Evolutionary conservation across 2,113 vertebrate species (phyloP).

Genomic region (Prolemur simus): DNA sequence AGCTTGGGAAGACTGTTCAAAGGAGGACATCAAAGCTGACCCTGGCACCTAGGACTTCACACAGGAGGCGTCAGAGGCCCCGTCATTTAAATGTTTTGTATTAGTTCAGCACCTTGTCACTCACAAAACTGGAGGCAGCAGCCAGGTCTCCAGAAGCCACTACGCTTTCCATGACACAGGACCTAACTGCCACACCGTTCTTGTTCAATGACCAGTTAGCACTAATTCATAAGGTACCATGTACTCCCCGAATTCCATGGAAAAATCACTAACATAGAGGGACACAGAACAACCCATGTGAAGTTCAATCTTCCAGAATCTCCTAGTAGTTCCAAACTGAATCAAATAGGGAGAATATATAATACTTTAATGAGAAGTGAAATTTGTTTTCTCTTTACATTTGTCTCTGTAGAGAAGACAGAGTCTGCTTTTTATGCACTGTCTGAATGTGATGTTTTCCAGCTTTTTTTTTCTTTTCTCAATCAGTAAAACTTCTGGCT

Average conservation of each 20-base stretch:
- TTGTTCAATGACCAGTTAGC: not conserved
- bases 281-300: not conserved
- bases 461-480: not conserved
- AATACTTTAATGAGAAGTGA: constrained; percentile 1
- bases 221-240: not conserved
- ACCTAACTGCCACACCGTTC: not conserved
- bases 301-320: not conserved
- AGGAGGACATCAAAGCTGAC: not conserved
- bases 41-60: not conserved
- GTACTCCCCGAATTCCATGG: not conserved
- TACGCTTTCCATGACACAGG: not conserved
- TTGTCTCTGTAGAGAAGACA: not conserved
- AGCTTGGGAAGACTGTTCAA: not conserved
- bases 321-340: not conserved
- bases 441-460: not conserved
- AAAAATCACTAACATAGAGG: not conserved
- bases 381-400: constrained; percentile 1
- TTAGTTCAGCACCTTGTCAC: not conserved
- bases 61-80: not conserved
- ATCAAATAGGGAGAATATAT: not conserved
- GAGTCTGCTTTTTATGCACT: not conserved
- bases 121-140: not conserved
- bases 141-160: not conserved
- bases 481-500: not conserved
- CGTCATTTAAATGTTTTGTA: not conserved